A percentile compares a stretch with the other conserved stretches of the same genome.
phyloP scores from a whole-genome alignment of 2,797 vertebrate genomes.

The Delichon dasypus region DNA sequence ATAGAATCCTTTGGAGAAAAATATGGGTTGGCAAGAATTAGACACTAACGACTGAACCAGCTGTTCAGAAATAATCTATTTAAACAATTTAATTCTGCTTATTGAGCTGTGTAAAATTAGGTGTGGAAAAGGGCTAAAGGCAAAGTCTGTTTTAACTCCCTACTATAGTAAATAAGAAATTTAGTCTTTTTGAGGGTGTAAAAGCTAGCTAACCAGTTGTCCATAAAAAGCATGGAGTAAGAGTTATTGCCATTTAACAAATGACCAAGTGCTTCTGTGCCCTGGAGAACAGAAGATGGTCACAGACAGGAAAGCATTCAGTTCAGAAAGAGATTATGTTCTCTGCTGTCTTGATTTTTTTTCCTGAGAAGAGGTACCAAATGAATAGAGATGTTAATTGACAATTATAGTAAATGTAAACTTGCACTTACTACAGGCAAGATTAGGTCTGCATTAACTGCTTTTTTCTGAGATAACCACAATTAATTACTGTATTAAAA shows the following conservation, averaged over 20 bases:
- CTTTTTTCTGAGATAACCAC: neutral
- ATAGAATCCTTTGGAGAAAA: neutral
- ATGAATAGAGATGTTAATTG: neutral
- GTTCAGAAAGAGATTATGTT: neutral
- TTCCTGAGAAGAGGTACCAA: neutral
- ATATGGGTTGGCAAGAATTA: neutral
- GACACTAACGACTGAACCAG: neutral
- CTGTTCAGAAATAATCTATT: neutral
- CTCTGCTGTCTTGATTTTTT: neutral
- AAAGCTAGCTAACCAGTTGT: neutral
- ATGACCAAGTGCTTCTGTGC: neutral
- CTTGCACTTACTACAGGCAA: neutral
- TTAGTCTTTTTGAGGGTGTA: neutral
- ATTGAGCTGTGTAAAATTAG: neutral
- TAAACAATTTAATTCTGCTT: neutral
- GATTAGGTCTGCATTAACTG: neutral
- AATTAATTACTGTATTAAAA: neutral
- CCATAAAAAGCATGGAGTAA: neutral
- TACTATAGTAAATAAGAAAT: neutral
- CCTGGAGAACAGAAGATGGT: neutral
- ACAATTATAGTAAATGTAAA: neutral
- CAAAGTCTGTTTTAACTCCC: neutral
- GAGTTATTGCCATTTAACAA: neutral
- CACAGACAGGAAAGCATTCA: neutral
- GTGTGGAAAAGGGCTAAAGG: neutral